Conservation (phyloP, 2,113 vertebrate genomes). For the Rhegmatorhina hoffmannsi region DNA sequence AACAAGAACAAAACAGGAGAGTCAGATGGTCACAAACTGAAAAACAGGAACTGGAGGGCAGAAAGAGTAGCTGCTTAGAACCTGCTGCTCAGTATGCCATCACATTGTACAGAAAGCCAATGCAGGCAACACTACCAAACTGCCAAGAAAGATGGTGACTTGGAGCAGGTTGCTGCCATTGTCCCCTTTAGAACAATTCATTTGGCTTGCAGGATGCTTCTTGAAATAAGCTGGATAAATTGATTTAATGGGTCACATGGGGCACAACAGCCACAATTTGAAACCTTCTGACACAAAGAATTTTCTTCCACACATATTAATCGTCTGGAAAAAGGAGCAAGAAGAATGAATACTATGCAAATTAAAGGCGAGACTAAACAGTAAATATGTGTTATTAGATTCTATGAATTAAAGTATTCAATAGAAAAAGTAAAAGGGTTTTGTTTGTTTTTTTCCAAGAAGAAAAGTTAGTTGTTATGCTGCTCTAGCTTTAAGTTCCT, state of each 20-base stretch:
- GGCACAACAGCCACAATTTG: not conserved
- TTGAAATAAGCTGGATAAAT: not conserved
- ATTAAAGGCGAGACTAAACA: not conserved
- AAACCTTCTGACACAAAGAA: not conserved
- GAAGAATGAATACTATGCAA: not conserved
- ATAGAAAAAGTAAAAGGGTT: not conserved
- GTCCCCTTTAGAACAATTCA: not conserved
- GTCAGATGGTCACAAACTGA: not conserved
- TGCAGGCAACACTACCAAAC: not conserved
- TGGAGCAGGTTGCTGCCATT: not conserved
- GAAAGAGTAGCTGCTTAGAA: not conserved
- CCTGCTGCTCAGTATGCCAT: not conserved
- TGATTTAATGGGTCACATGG: not conserved
- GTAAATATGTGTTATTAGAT: not conserved
- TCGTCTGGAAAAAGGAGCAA: not conserved
- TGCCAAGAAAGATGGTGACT: not conserved
- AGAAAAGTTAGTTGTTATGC: not conserved
- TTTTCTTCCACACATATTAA: not conserved
- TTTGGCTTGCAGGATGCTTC: not conserved
- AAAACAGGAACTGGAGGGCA: not conserved
- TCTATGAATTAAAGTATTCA: not conserved
- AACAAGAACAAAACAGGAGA: not conserved
- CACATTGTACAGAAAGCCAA: not conserved
- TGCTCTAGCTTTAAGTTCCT: not conserved
- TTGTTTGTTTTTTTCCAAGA: not conserved